Conservation (phyloP, 2,113 vertebrate species). For the Sisor rabdophorus region DNA sequence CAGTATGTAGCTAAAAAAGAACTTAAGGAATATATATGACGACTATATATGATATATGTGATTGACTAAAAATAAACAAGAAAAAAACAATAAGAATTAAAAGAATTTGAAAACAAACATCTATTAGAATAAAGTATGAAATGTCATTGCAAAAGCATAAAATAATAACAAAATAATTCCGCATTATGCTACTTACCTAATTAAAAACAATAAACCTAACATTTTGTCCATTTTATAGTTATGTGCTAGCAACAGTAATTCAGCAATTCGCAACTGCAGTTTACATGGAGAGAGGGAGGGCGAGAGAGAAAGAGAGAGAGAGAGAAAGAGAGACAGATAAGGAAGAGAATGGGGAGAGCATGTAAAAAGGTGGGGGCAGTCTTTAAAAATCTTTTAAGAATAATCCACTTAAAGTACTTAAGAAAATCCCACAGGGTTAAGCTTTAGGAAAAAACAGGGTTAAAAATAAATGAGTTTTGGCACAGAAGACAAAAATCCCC, state of each 20-base stretch:
- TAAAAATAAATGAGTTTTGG: background rate
- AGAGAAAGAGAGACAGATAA: too few relatives aligned
- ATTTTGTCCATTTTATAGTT: slow-evolving; percentile 27
- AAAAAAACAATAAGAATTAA: background rate
- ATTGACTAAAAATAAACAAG: background rate
- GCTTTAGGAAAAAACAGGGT: slow-evolving; percentile 47
- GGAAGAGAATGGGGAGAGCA: too few relatives aligned
- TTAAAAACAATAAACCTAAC: slow-evolving; percentile 19
- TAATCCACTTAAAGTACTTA: slow-evolving; percentile 74
- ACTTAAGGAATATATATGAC: too few relatives aligned
- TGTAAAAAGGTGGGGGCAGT: background rate
- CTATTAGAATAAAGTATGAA: background rate
- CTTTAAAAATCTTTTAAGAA: slow-evolving; percentile 9
- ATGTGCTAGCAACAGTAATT: background rate
- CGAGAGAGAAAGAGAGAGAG: background rate
- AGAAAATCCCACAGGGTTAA: slow-evolving; percentile 57
- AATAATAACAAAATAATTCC: background rate
- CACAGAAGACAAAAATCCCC: too few relatives aligned
- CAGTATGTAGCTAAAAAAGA: too few relatives aligned
- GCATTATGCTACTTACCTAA: slow-evolving; percentile 25
- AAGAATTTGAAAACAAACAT: too few relatives aligned
- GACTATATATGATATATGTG: background rate
- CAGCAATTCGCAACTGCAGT: background rate
- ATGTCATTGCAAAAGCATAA: background rate
- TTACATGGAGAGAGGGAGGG: background rate